Conservation (phyloP, 2,888 invertebrate genomes). For the Chloroclysta siterata region DNA sequence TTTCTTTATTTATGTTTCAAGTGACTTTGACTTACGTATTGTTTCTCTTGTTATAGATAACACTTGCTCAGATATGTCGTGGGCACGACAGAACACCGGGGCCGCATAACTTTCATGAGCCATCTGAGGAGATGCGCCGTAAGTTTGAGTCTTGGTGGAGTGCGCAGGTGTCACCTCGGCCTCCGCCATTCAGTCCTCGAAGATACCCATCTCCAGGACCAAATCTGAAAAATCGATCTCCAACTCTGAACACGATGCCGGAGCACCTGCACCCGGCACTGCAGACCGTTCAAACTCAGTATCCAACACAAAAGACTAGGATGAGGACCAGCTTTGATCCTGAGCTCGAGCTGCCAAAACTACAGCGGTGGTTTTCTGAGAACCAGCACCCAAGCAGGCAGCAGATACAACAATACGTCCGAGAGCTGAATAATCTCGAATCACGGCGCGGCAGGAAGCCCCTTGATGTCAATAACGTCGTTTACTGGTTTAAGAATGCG, state of each 20-base stretch:
- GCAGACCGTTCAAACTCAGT: slow-evolving; percentile 90
- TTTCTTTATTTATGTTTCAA: slow-evolving; percentile 58
- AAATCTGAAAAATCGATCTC: slow-evolving; percentile 75
- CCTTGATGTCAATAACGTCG: slow-evolving; percentile 97
- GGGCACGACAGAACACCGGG: slow-evolving; percentile 88
- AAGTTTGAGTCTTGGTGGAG: slow-evolving; percentile 97
- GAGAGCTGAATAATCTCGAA: slow-evolving; percentile 96
- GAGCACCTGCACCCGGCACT: slow-evolving; percentile 89
- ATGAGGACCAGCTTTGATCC: slow-evolving; percentile 99
- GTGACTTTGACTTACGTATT: slow-evolving; percentile 50
- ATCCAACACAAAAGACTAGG: slow-evolving; percentile 94
- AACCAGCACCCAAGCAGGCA: slow-evolving; percentile 99
- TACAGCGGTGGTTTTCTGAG: slow-evolving; percentile 98
- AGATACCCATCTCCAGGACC: slow-evolving; percentile 80
- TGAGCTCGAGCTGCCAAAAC: slow-evolving; percentile 96
- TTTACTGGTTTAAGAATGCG: slow-evolving; percentile 99
- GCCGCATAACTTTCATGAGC: slow-evolving; percentile 87
- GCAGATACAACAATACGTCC: slow-evolving; percentile 98
- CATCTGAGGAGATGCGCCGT: slow-evolving; percentile 92
- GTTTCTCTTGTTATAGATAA: slow-evolving; percentile 86
- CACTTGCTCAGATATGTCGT: slow-evolving; percentile 93
- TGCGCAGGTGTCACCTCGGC: slow-evolving; percentile 88
- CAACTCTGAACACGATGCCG: slow-evolving; percentile 73
- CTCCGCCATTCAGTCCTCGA: slow-evolving; percentile 79
- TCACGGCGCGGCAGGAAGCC: slow-evolving; percentile 97